These are phyloP conservation scores for Monarcha castaneiventris DNA, from an alignment of 2,113 vertebrate species.

Conservation along the genomic window DNA sequence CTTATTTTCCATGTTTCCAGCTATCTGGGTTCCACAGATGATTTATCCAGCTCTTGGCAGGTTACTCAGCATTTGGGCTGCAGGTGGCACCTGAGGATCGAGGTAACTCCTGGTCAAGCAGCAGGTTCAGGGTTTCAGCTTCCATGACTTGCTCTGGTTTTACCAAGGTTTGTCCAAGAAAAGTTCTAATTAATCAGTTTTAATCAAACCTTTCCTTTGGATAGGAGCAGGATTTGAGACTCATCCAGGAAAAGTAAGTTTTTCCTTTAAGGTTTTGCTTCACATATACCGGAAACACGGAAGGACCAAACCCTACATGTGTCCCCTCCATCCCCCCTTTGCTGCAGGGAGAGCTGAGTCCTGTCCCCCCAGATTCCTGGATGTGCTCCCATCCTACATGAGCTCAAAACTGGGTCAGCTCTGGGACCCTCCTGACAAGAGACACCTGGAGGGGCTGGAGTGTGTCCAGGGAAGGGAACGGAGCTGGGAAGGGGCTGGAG, in stretches of 20 bases:
- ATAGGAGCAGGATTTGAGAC: neutral
- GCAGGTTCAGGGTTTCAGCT: neutral
- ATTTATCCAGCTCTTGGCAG: neutral
- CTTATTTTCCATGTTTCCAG: neutral
- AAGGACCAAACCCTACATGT: accelerated
- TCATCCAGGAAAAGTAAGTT: neutral
- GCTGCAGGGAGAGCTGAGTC: neutral
- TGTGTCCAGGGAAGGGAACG: accelerated
- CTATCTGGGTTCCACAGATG: neutral
- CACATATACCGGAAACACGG: accelerated
- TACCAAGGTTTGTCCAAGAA: neutral
- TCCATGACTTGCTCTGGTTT: neutral
- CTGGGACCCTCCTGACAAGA: neutral
- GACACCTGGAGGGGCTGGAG: neutral
- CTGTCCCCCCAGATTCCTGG: neutral
- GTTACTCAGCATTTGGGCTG: neutral
- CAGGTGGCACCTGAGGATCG: neutral
- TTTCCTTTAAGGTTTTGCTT: neutral
- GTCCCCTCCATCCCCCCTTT: neutral
- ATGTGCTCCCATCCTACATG: neutral
- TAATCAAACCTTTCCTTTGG: neutral
- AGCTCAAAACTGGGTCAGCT: neutral
- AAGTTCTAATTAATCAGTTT: neutral
- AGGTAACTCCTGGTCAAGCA: neutral
- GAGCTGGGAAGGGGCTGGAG: neutral